phyloP scores from a whole-genome alignment of 1,140 invertebrate genomes.

The Psilanteris sp. region DNA sequence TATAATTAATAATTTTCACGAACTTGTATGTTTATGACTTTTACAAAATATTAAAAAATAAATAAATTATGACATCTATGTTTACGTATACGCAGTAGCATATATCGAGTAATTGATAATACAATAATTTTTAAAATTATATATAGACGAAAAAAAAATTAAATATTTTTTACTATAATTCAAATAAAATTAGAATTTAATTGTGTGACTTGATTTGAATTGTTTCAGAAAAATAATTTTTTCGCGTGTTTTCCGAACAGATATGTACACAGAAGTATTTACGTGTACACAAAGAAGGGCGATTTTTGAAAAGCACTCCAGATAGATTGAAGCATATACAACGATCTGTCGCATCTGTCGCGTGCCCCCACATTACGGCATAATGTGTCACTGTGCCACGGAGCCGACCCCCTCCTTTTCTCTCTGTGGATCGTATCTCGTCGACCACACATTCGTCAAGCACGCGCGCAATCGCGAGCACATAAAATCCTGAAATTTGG shows the following conservation, averaged over 20 bases:
- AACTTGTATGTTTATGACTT: no score
- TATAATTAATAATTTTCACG: no score
- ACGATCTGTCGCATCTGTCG: constrained; percentile 75
- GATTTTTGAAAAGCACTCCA: constrained; percentile 63
- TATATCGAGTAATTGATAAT: no score
- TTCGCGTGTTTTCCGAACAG: constrained; percentile 10
- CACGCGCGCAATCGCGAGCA: constrained; percentile 43
- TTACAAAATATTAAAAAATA: no score
- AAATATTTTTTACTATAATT: no score
- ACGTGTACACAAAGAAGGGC: constrained; percentile 44
- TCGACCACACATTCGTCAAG: constrained; percentile 32
- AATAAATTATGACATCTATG: no score
- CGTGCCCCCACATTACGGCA: constrained; percentile 76
- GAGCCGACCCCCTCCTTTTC: constrained; percentile 34
- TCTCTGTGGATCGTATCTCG: constrained; percentile 38
- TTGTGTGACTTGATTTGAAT: background rate
- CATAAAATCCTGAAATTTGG: constrained; percentile 75
- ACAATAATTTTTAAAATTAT: no score
- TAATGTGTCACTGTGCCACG: constrained; percentile 79
- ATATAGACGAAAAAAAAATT: no score
- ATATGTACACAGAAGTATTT: constrained; percentile 32
- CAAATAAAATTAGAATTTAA: background rate
- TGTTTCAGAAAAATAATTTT: constrained; percentile 6
- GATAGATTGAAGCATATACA: constrained; percentile 58
- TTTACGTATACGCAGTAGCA: no score